Evolutionary conservation across 2,797 vertebrate species (phyloP), one percentile per base, ranked within the genome.

Genomic region (Gymnoscopelus microlampas): DNA sequence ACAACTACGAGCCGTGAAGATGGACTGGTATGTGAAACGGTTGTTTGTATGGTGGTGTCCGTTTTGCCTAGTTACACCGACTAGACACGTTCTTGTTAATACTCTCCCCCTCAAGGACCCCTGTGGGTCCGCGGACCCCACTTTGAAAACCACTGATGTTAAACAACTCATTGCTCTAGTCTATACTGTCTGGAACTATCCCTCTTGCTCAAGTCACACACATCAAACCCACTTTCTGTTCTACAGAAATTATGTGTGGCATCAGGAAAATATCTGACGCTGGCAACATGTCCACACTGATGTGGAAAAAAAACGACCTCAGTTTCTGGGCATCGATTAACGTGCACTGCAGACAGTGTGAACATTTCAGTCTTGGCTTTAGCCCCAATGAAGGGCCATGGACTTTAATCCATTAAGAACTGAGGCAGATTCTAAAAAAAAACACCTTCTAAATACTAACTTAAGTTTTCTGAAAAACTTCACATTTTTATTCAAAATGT

Each of bases 1-100:
- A 54, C 10, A 19, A 50, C 48, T 54, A 70, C 74, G 58, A 71
- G 71, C 78, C 68, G 39, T 60, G 44, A 77, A 63, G 70, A 63
- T 81, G 63, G 71, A 75, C 71, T 79, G 77, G 79, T 81, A 63
- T 79, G 81, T 81, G 80, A 85, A 86, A 87, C 76, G 74, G 84
- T 73, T 80, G 82, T 91, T 87, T 83, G 90, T 86, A 85, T 89
- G 61, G 72, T 32, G 29, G 19, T 19, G 19, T 19, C 19, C 19
- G 19, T 19, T 1, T 19, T 10, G 51, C 49, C 66, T 55, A 24
- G 57, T 53, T 55, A 60, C 15, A 77, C 48, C 9, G 59, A 50
- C 68, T 13, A 44, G 13, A 0, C 19, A 24, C 56, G 60, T 60
- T 54, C 59, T 66, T 26, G 35, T 68, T 70, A 19, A 57, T 9